phyloP scores from a whole-genome alignment of 2,113 vertebrate genomes.

The Grammomys dolichurus region DNA sequence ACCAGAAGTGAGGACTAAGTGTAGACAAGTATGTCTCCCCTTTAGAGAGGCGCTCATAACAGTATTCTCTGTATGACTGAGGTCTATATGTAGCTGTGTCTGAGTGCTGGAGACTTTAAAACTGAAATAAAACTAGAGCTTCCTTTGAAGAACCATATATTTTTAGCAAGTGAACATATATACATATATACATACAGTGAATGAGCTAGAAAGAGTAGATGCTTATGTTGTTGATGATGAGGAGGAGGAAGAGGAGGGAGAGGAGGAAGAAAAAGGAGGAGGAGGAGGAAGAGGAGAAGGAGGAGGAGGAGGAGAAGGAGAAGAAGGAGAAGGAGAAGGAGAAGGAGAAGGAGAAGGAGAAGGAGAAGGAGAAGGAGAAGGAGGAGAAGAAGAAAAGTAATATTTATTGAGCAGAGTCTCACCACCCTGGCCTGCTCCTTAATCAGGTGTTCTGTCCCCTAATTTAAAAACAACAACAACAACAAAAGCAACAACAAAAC shows the following conservation, averaged over 20 bases:
- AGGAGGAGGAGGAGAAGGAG: too few species aligned
- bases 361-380: too few species aligned
- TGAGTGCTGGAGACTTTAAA: not conserved
- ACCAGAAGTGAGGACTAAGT: slow-evolving; percentile 35
- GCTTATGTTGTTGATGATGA: not conserved
- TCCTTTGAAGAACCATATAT: not conserved
- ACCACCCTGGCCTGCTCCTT: not conserved
- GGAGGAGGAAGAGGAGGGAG: too few species aligned
- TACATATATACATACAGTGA: not conserved
- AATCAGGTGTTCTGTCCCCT: not conserved
- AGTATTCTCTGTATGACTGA: not conserved
- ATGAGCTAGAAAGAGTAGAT: not conserved
- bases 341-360: too few species aligned
- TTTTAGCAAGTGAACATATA: not conserved
- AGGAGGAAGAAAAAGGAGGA: too few species aligned
- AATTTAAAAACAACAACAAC: too few species aligned
- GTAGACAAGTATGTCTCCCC: not conserved
- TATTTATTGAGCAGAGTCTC: not conserved
- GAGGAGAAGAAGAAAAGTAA: too few species aligned
- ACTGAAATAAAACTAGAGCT: not conserved
- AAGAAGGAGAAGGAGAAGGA: too few species aligned
- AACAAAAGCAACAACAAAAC: too few species aligned
- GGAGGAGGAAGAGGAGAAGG: too few species aligned
- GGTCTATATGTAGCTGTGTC: too few species aligned
- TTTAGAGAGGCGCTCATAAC: not conserved